Evolutionary conservation across 1,140 invertebrate genomes (phyloP), one percentile per base, ranked within the genome.

Genomic region (Sycophaga agraensis): DNA sequence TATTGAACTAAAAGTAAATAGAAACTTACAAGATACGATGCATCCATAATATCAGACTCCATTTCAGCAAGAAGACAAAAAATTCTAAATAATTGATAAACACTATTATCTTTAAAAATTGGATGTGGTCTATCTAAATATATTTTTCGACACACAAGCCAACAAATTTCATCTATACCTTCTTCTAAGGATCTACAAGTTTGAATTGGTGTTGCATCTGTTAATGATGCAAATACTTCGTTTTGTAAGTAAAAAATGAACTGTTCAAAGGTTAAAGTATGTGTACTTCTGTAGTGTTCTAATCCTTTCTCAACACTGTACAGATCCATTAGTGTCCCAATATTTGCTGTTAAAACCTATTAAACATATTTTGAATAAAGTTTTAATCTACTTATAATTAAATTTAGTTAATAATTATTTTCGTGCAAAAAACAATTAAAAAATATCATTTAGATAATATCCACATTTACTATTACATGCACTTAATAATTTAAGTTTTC

Each of bases 41-140:
- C 46, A 58, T 70, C 70, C 19, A 65, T 64, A n/a, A 68, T 42
- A 54, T 86, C 82, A 6, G 82, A 76, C 17, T 86, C 81, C 45
- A 89, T 78, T 70, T 92, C 90, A 1, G 84, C 88, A 1, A 92
- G 77, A 4, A 91, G 80, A 69, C 90, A 92, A 75, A 91, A 92
- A 63, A 92, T 87, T 65, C 89, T 81, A 75, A 91, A 92, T 46
- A 93, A 77, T 70, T 90, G 86, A 71, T 88, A 91, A 3, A 89
- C 82, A 40, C 86, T 87, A 22, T 85, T 81, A 63, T 89, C 85
- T 17, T 81, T 75, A 59, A 91, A 86, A 8, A 87, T 70, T 2
- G 83, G 77, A 65, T 85, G 81, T 39, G 86, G 82, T 59, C 86
- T 75, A 2, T 80, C 70, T 7, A 87, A 65, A 63, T 85, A 87